phyloP scores from a whole-genome alignment of 2,113 vertebrate genomes.

The Ochotona curzoniae region DNA sequence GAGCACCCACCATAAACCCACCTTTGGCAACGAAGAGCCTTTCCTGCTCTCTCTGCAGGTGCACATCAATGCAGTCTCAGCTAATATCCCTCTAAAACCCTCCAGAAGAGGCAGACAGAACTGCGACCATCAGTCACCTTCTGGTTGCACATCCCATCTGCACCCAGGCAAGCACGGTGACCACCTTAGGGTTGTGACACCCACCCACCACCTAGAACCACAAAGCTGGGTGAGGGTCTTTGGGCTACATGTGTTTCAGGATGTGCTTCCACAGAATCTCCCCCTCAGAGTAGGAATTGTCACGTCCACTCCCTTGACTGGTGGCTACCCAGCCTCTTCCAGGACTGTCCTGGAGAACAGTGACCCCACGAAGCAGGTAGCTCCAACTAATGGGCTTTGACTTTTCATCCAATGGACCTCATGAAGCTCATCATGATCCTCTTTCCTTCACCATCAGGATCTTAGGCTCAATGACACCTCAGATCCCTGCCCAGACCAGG shows the following conservation, averaged over 20 bases:
- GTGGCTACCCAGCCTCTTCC: neutral
- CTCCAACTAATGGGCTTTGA: neutral
- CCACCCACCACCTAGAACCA: neutral
- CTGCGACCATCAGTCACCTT: neutral
- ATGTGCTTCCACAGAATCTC: neutral
- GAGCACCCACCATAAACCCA: constrained; percentile 49
- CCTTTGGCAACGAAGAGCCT: constrained; percentile 5
- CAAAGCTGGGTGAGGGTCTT: neutral
- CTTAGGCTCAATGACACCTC: no score
- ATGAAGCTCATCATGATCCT: neutral
- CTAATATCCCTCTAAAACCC: neutral
- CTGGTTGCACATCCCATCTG: neutral
- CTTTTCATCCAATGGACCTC: neutral
- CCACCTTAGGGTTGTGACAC: neutral
- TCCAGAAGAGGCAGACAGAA: neutral
- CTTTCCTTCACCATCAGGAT: neutral
- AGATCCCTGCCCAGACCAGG: neutral
- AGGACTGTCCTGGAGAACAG: neutral
- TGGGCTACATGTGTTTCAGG: neutral
- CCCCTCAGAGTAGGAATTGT: neutral
- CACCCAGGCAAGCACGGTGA: neutral
- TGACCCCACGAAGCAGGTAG: neutral
- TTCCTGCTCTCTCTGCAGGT: neutral
- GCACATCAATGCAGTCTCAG: neutral
- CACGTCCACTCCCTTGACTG: neutral